Conservation (phyloP, 2,113 vertebrate genomes). For the Rhineura floridana region DNA sequence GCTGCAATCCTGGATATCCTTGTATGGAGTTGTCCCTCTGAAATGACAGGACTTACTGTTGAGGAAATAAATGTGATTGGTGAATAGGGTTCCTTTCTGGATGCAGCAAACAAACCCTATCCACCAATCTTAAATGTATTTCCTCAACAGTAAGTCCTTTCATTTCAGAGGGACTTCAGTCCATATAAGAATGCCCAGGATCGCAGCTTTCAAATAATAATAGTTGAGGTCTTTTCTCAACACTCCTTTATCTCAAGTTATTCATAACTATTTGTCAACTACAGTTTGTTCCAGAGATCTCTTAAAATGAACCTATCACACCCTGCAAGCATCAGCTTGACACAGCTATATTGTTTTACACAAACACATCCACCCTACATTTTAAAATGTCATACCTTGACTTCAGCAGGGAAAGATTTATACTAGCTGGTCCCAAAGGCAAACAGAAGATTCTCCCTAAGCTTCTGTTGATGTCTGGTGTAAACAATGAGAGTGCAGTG, state of each 20-base stretch:
- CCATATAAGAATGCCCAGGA: neutral
- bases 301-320: constrained; percentile 30
- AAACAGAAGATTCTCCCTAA: constrained; percentile 21
- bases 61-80: neutral
- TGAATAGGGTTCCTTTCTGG: neutral
- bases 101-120: neutral
- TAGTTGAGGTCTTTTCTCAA: neutral
- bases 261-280: neutral
- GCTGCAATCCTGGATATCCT: neutral
- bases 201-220: neutral
- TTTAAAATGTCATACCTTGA: constrained; percentile 1
- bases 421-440: constrained; percentile 18
- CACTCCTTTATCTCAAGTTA: neutral
- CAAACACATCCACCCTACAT: neutral
- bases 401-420: constrained; percentile 2
- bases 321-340: neutral
- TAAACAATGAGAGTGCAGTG: constrained; percentile 19
- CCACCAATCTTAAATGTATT: neutral
- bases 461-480: neutral
- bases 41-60: neutral
- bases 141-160: neutral
- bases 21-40: neutral
- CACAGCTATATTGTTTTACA: neutral
- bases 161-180: neutral
- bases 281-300: neutral